Evolutionary conservation across 2,797 vertebrate genomes (phyloP), one percentile per base, ranked within the genome.

Genomic region (Paramormyrops hopkinsi): DNA sequence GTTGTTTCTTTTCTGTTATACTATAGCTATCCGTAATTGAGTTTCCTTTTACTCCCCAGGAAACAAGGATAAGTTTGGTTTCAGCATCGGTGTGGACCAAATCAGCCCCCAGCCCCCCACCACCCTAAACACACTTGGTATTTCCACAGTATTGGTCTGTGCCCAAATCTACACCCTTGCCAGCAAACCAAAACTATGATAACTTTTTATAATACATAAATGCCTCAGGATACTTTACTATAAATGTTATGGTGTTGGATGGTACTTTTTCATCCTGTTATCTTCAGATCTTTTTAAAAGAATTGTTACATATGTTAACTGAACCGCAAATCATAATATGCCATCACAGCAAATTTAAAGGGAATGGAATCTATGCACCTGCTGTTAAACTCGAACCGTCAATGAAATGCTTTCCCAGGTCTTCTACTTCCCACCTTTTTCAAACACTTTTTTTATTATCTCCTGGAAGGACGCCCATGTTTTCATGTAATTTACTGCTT

Each of bases 291-390:
- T 62, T 59, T 37, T 90, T 90, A 50, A 7, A 25, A 29, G 0
- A 62, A 33, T 73, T 89, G 84, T 90, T 88, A 53, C 89, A 33
- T 90, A 91, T 93, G 92, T 92, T 91, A 91, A 92, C 14, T 89
- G 89, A 93, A 93, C 94, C 92, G 91, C 89, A 90, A 89, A 73
- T 87, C 50, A 54, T 41, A 5, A 86, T 37, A 54, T 54, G 22
- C 25, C 22, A 4, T 86, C 25, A 29, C 19, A 3, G 11, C 19
- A 84, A 29, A 86, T 86, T 11, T 33, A 54, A 25, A 17, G 12
- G 46, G n/a, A 54, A 37, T 19, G 4, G 1, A 48, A 22, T 84
- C 8, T 46, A n/a, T 41, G 33, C 33, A 41, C 4, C 69, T 41
- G 65, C 22, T 29, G 14, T 41, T 41, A n/a, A 9, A 11, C 19